phyloP scores from a whole-genome alignment of 2,888 invertebrate genomes.

The Cephus pygmeus region DNA sequence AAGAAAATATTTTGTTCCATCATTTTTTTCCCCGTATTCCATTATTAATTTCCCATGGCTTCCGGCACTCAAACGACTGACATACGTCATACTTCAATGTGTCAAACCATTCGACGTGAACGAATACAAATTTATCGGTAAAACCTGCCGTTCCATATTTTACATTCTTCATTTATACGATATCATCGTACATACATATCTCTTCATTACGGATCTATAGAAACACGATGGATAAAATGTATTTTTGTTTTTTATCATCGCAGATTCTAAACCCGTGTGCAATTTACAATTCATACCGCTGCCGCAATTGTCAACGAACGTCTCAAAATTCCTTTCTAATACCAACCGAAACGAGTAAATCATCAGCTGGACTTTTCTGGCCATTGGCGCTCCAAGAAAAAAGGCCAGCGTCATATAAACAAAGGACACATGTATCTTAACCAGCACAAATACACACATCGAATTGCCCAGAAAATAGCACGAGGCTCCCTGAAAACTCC shows the following conservation, averaged over 20 bases:
- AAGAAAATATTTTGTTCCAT: neutral
- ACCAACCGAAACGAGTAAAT: neutral
- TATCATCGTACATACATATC: neutral
- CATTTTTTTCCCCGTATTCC: neutral
- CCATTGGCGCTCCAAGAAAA: neutral
- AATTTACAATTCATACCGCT: neutral
- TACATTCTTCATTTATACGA: neutral
- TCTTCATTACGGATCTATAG: neutral
- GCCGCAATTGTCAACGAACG: slow-evolving; percentile 8
- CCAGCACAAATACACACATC: neutral
- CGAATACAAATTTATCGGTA: neutral
- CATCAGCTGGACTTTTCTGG: neutral
- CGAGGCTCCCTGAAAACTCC: neutral
- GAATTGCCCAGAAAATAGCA: neutral
- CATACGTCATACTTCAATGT: neutral
- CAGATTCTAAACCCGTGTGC: neutral
- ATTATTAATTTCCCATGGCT: neutral
- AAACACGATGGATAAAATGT: neutral
- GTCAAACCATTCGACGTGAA: neutral
- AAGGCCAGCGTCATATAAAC: neutral
- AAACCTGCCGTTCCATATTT: neutral
- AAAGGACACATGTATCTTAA: neutral
- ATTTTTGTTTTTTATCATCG: neutral
- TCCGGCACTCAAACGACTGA: neutral
- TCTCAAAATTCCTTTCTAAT: neutral